Percentiles rank a stretch among this genome's conserved stretches.
These are phyloP conservation scores for Clitarchus hookeri DNA, from an alignment of 2,888 invertebrate species.

Conservation along the genomic window DNA sequence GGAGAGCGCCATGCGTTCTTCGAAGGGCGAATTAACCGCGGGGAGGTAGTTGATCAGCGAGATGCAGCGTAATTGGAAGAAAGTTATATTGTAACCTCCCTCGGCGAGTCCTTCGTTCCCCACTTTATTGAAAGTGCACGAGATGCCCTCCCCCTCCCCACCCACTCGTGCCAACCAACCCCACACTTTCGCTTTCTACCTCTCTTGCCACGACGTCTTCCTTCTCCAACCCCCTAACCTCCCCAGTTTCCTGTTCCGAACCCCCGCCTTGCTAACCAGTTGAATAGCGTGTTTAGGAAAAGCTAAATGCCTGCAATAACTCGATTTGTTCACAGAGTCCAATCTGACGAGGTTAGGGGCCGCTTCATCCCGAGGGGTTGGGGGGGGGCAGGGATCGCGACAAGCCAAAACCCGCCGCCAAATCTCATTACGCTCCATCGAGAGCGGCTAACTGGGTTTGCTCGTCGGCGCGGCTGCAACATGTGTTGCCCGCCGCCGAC, in stretches of 20 bases:
- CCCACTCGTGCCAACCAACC: neutral
- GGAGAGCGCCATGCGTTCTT: too few species aligned
- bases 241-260: neutral
- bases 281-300: slow-evolving; percentile 42
- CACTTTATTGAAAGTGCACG: neutral
- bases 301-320: slow-evolving; percentile 40
- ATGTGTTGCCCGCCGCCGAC: neutral
- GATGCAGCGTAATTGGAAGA: slow-evolving; percentile 14
- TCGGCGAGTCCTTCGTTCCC: neutral
- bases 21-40: neutral
- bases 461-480: neutral
- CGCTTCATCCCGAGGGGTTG: neutral
- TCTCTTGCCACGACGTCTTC: neutral
- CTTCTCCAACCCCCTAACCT: too few species aligned
- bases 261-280: slow-evolving; percentile 25
- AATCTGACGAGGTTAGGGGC: slow-evolving; percentile 27
- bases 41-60: neutral
- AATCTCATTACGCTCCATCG: slow-evolving; percentile 24
- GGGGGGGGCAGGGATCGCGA: neutral
- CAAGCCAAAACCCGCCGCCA: slow-evolving; percentile 15
- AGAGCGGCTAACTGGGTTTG: slow-evolving; percentile 3
- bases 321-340: slow-evolving; percentile 32
- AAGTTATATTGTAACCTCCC: slow-evolving; percentile 6
- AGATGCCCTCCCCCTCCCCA: neutral
- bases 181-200: neutral